Evolutionary conservation across 2,888 invertebrate species (phyloP).

Genomic region (Timema podura): DNA sequence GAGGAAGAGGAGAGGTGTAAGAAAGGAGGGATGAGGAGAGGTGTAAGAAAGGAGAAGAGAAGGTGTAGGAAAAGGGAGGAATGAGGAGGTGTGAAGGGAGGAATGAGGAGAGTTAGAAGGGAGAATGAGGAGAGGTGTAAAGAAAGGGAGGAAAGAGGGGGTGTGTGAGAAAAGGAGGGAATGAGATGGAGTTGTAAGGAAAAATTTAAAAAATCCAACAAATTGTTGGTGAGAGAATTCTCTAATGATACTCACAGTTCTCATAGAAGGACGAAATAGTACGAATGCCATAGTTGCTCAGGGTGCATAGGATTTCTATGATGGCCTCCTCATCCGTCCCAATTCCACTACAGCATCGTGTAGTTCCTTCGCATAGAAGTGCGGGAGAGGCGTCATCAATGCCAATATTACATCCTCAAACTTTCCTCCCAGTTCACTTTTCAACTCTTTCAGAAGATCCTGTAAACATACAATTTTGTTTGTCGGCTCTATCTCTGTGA

Average conservation of each 20-base stretch:
- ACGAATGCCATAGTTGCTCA: constrained; percentile 84
- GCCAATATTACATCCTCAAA: constrained; percentile 88
- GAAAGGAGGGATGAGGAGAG: too few relatives aligned
- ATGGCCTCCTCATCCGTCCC: constrained; percentile 90
- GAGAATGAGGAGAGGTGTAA: too few relatives aligned
- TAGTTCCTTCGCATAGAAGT: constrained; percentile 87
- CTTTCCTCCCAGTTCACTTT: constrained; percentile 84
- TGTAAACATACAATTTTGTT: constrained; percentile 36
- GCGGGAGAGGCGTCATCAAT: constrained; percentile 82
- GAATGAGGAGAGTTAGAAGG: too few relatives aligned
- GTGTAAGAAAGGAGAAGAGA: too few relatives aligned
- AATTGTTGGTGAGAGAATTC: too few relatives aligned
- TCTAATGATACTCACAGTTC: constrained; percentile 55
- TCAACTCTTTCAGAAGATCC: constrained; percentile 77
- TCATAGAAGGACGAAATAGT: constrained; percentile 82
- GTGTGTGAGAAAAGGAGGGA: too few relatives aligned
- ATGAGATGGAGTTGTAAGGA: too few relatives aligned
- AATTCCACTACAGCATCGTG: constrained; percentile 81
- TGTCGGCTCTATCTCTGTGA: neutral
- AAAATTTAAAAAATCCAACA: too few relatives aligned
- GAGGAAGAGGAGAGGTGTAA: too few relatives aligned
- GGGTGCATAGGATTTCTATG: constrained; percentile 87
- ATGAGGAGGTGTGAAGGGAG: too few relatives aligned
- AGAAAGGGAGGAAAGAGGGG: too few relatives aligned
- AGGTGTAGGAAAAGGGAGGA: too few relatives aligned